A percentile compares a stretch with the other conserved stretches of the same genome.
These are phyloP conservation scores for Cyprinella venusta DNA, from an alignment of 2,797 vertebrate genomes.

Conservation along the genomic window DNA sequence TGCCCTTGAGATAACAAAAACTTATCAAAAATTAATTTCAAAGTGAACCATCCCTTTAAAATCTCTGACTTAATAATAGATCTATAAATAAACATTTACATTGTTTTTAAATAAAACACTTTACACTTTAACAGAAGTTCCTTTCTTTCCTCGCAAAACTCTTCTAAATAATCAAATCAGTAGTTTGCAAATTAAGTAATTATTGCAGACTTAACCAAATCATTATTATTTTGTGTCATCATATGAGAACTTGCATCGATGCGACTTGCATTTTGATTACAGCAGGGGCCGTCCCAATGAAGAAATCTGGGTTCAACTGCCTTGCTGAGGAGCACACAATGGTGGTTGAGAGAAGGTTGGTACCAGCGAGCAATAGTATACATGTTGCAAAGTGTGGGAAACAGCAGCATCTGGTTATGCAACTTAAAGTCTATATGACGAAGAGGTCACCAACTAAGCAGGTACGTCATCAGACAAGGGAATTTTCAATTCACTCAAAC, in stretches of 20 bases:
- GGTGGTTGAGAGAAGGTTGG: background rate
- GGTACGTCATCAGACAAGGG: constrained; percentile 19
- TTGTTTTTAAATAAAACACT: background rate
- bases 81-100: too few species aligned
- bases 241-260: constrained; percentile 4
- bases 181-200: background rate
- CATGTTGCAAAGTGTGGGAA: constrained; percentile 18
- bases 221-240: constrained; percentile 35
- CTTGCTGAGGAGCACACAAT: background rate
- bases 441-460: constrained; percentile 18
- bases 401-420: background rate
- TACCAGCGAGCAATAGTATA: background rate
- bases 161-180: constrained; percentile 17
- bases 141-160: background rate
- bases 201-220: constrained; percentile 21
- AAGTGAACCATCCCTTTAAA: too few species aligned
- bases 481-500: constrained; percentile 30
- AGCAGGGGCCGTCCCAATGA: constrained; percentile 29
- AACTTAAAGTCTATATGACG: constrained; percentile 38
- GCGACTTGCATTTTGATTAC: constrained; percentile 21
- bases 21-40: too few species aligned
- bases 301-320: background rate
- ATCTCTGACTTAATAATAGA: too few species aligned
- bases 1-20: too few species aligned
- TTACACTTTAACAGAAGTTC: background rate